Evolutionary conservation across 2,888 invertebrate species (phyloP).

Genomic region (Bombylius discolor): DNA sequence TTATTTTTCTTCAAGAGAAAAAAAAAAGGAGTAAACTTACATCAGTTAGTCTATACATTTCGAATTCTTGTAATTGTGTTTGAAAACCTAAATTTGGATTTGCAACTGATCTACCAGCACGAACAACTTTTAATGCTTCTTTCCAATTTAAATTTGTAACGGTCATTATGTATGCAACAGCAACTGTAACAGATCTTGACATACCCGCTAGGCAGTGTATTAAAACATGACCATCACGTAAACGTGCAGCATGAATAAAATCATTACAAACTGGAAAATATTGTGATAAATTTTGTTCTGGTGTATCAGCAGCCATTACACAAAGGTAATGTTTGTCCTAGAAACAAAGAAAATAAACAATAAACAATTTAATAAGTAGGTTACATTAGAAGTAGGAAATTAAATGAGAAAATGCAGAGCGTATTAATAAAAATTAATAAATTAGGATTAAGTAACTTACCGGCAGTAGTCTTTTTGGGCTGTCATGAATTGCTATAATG

Average conservation of each 20-base stretch:
- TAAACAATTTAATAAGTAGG: no score
- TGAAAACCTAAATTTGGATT: constrained; percentile 96
- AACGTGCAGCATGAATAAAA: constrained; percentile 86
- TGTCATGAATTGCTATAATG: constrained; percentile 91
- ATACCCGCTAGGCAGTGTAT: constrained; percentile 96
- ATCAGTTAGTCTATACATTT: constrained; percentile 63
- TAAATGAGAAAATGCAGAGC: no score
- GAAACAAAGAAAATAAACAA: constrained; percentile 22
- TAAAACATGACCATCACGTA: constrained; percentile 79
- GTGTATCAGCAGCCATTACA: constrained; percentile 90
- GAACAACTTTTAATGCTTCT: constrained; percentile 83
- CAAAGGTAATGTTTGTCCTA: constrained; percentile 93
- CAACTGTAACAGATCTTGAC: constrained; percentile 91
- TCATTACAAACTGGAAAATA: constrained; percentile 91
- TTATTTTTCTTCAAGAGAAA: constrained; percentile 49
- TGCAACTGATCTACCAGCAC: constrained; percentile 81
- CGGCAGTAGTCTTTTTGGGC: constrained; percentile 72
- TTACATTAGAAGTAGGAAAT: no score
- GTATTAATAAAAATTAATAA: no score
- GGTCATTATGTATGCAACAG: constrained; percentile 93
- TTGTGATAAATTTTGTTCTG: constrained; percentile 85
- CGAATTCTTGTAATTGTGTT: constrained; percentile 84
- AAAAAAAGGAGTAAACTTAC: constrained; percentile 37
- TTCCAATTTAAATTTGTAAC: constrained; percentile 82
- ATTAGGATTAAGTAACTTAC: constrained; percentile 41